phyloP scores from a whole-genome alignment of 2,797 vertebrate genomes.

The Halcyon badia region DNA sequence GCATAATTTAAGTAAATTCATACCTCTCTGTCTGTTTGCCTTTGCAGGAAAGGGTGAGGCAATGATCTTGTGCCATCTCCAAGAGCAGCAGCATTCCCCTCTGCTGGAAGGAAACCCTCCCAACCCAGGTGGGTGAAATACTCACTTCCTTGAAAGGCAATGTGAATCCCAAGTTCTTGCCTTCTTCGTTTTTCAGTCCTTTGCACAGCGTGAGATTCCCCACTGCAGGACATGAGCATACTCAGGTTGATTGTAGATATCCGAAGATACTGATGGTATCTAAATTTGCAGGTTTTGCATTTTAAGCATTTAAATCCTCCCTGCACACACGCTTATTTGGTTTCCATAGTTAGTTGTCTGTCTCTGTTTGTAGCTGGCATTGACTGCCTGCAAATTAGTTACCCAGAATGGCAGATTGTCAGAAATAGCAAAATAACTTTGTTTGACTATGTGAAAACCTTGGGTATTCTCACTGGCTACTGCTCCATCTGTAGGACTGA shows the following conservation, averaged over 20 bases:
- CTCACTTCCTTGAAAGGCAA: not conserved
- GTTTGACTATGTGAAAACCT: not conserved
- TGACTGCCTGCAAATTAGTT: not conserved
- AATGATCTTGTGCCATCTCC: not conserved
- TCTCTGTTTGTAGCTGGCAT: not conserved
- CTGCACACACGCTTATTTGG: not conserved
- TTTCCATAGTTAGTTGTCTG: not conserved
- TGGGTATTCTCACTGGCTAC: not conserved
- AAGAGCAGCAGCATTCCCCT: not conserved
- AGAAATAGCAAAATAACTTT: not conserved
- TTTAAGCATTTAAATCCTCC: not conserved
- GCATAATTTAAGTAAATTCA: not conserved
- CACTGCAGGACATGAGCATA: not conserved
- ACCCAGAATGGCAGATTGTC: not conserved
- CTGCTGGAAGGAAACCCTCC: not conserved
- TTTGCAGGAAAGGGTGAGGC: not conserved
- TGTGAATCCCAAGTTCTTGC: not conserved
- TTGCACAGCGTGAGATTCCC: not conserved
- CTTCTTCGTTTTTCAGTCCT: not conserved
- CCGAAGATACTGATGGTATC: not conserved
- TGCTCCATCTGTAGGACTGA: not conserved
- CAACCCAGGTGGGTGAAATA: not conserved
- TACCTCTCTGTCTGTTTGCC: not conserved
- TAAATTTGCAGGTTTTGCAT: not conserved
- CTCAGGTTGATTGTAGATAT: not conserved